phyloP scores from a whole-genome alignment of 2,797 vertebrate species.

The Remorina albescens region DNA sequence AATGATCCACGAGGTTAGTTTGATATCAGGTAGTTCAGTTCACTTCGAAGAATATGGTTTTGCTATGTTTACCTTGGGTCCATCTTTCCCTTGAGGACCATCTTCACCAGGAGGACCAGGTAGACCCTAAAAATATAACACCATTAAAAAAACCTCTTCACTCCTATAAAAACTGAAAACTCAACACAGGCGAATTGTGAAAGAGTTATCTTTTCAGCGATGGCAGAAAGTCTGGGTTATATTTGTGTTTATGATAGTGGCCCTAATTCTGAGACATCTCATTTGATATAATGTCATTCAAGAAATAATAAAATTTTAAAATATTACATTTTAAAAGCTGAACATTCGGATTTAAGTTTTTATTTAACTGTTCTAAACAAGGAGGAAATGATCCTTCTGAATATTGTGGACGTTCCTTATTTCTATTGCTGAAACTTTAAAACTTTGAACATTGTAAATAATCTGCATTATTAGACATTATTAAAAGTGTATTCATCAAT shows the following conservation, averaged over 20 bases:
- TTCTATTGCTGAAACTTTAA: too few species aligned
- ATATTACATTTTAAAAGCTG: background rate
- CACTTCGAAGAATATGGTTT: background rate
- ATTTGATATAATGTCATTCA: background rate
- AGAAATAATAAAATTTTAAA: too few species aligned
- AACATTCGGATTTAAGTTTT: background rate
- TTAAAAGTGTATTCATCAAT: background rate
- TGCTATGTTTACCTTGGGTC: slow-evolving; percentile 88
- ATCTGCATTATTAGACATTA: background rate
- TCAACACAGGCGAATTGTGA: background rate
- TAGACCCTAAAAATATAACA: slow-evolving; percentile 85
- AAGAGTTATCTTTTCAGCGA: background rate
- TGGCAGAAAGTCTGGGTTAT: background rate
- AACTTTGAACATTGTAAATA: background rate
- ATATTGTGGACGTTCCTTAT: background rate
- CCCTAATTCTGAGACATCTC: background rate
- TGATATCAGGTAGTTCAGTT: too few species aligned
- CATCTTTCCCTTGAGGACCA: slow-evolving; percentile 94
- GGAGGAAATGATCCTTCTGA: background rate
- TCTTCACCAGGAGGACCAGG: slow-evolving; percentile 93
- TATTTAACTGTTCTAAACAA: background rate
- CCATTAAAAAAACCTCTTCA: slow-evolving; percentile 3
- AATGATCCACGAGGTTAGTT: too few species aligned
- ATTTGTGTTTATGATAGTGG: background rate
- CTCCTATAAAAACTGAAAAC: background rate